phyloP scores from a whole-genome alignment of 2,888 invertebrate genomes.

The Mystacides longicornis region DNA sequence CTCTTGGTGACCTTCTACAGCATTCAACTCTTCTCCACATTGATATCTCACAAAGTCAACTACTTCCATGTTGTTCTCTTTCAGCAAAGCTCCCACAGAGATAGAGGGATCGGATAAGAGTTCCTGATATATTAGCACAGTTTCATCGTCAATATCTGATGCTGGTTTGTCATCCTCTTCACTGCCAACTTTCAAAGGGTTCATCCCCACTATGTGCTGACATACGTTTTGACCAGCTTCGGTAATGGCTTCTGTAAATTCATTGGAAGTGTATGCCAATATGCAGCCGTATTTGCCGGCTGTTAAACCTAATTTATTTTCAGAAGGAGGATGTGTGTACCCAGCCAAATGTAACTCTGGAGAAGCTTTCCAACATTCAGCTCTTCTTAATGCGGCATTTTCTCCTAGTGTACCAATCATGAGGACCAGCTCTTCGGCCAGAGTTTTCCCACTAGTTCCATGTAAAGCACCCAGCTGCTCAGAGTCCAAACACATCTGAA shows the following conservation, averaged over 20 bases:
- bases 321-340: slow-evolving; percentile 73
- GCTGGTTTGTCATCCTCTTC: slow-evolving; percentile 54
- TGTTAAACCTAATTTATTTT: slow-evolving; percentile 40
- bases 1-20: slow-evolving; percentile 34
- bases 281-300: slow-evolving; percentile 82
- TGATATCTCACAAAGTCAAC: slow-evolving; percentile 81
- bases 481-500: slow-evolving; percentile 54
- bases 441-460: slow-evolving; percentile 56
- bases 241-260: slow-evolving; percentile 36
- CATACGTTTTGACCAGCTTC: slow-evolving; percentile 68
- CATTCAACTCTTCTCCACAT: slow-evolving; percentile 61
- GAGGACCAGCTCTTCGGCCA: slow-evolving; percentile 76
- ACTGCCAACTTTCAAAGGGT: slow-evolving; percentile 67
- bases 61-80: slow-evolving; percentile 57
- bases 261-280: slow-evolving; percentile 57
- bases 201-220: slow-evolving; percentile 90
- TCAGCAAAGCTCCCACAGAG: slow-evolving; percentile 65
- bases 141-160: slow-evolving; percentile 66
- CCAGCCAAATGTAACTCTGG: slow-evolving; percentile 53
- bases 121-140: slow-evolving; percentile 77
- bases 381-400: slow-evolving; percentile 76
- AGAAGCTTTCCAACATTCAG: slow-evolving; percentile 62
- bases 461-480: slow-evolving; percentile 61
- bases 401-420: slow-evolving; percentile 86
- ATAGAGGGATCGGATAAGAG: slow-evolving; percentile 71